Base-by-base conservation (phyloP, 2,113 vertebrate genomes). In the Oncorhynchus masou region DNA sequence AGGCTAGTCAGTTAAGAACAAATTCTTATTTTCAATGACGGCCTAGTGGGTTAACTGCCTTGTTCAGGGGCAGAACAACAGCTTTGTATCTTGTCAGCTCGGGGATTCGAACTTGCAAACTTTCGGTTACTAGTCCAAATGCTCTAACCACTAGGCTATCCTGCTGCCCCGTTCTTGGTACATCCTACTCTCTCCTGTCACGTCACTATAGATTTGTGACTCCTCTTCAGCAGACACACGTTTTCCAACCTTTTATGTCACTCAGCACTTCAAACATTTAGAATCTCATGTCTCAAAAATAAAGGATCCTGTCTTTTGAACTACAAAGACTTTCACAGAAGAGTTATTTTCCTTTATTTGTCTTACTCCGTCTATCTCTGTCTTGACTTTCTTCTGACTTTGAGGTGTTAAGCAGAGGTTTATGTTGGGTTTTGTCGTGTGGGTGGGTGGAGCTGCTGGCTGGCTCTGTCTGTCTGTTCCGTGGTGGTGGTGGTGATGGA, bases 301-400 rank as follows among this genome's bases (percentile, higher is more conserved):
- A 85, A 89, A 68, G 88, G 5, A 87, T 86, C 70, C 80, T 13
- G 60, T 79, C 81, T 83, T 92, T 91, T 90, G 84, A 92, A 90
- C 85, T 90, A 86, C 90, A 92, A 89, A 93, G 90, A 83, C 78
- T 31, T 79, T 81, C 81, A 82, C 66, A 87, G 85, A 88, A 88
- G 85, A 85, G 88, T 86, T 83, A 79, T 80, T 90, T 83, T 67
- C 74, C 76, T 77, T 68, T 65, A 70, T 73, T 39, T 74, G 45
- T 49, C 31, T 64, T 22, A n/a, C 16, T 65, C 60, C 74, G 60
- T 66, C 39, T 70, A 60, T 60, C 79, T 89, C 79, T 72, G 81
- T 84, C 83, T 85, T 85, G 90, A 90, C 92, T 91, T 90, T 93
- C 85, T 75, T 0, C 71, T 79, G 90, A 92, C 91, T 92, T 92